phyloP scores from a whole-genome alignment of 2,888 invertebrate genomes.

The Rambutsinella grinnellia region DNA sequence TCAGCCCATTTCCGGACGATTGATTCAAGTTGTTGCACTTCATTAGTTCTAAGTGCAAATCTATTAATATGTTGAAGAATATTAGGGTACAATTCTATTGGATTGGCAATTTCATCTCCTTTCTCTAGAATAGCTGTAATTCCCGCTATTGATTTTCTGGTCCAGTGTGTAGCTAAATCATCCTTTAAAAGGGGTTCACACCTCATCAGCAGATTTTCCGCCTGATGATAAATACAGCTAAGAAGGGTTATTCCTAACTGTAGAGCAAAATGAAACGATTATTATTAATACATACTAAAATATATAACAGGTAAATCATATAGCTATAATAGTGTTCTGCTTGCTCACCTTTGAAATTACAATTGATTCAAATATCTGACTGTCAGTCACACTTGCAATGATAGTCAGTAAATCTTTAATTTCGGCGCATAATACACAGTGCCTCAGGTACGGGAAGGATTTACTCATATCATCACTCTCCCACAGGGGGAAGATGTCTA shows the following conservation, averaged over 20 bases:
- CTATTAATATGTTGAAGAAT: constrained; percentile 50
- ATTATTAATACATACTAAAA: background rate
- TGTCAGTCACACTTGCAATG: constrained; percentile 31
- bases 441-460: constrained; percentile 61
- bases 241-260: constrained; percentile 58
- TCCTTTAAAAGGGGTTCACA: constrained; percentile 39
- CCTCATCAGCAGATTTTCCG: constrained; percentile 41
- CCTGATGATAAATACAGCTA: constrained; percentile 52
- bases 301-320: background rate
- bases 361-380: constrained; percentile 37
- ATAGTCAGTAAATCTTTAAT: constrained; percentile 45
- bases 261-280: constrained; percentile 6
- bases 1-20: constrained; percentile 39
- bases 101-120: constrained; percentile 40
- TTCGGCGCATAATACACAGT: constrained; percentile 55
- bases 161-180: constrained; percentile 46
- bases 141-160: constrained; percentile 35
- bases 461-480: constrained; percentile 52
- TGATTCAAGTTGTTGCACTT: constrained; percentile 34
- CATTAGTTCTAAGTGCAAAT: constrained; percentile 37
- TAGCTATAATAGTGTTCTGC: too few relatives aligned
- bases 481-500: constrained; percentile 59
- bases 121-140: constrained; percentile 37
- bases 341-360: constrained; percentile 34
- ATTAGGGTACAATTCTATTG: constrained; percentile 54